Evolutionary conservation across 2,797 vertebrate genomes (phyloP), one percentile per base, ranked within the genome.

Genomic region (Cirrhinus molitorella): DNA sequence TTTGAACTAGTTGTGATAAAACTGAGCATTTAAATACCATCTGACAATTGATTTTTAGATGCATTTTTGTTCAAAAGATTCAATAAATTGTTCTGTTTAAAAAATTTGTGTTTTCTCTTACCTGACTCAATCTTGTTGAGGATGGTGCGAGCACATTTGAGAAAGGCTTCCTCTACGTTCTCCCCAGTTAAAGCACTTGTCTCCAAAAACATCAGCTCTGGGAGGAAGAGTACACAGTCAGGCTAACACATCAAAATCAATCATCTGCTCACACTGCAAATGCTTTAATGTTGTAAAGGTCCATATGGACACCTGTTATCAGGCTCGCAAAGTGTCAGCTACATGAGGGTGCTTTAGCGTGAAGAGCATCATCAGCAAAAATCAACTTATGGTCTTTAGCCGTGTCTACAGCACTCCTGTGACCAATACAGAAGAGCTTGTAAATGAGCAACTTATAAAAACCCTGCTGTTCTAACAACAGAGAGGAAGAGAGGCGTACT

Each of bases 71-170:
- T 34, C 31, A 2, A 34, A 34, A 34, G 31, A 4, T 34, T 34
- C 31, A 34, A 34, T 34, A 34, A 34, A 34, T 34, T 34, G 31
- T n/a, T n/a, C n/a, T n/a, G n/a, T n/a, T n/a, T n/a, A n/a, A n/a
- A n/a, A n/a, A n/a, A n/a, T n/a, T n/a, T n/a, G 59, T 0, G 9
- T n/a, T 34, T 23, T 25, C 16, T 47, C 59, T 66, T 93, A 98
- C 97, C 97, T 88, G 97, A 97, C 79, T 98, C 97, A 0, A 98
- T 98, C 94, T 98, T 98, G 92, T 94, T 97, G 89, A 98, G 94
- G 90, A 98, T 98, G 88, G 93, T 97, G 83, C 97, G 95, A 17
- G 97, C 97, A 1, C 97, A 98, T 91, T 98, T 98, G n/a, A 98
- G 91, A 91, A 98, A 98, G 0, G 95, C 97, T 85, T 98, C 97